These are phyloP conservation scores for Tholera decimalis DNA, from an alignment of 2,888 invertebrate species.

Conservation along the genomic window DNA sequence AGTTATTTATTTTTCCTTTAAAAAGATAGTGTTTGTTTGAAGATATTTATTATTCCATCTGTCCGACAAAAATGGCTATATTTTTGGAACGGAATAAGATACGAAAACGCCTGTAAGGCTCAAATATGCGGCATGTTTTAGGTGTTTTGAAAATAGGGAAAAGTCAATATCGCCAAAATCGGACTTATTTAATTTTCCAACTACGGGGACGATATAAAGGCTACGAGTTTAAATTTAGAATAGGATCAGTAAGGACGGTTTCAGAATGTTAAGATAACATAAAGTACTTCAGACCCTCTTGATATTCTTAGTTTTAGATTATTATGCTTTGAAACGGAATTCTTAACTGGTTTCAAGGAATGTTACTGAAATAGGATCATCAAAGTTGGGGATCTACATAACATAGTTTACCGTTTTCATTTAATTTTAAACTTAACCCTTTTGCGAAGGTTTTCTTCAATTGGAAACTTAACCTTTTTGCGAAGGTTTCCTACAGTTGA, in stretches of 20 bases:
- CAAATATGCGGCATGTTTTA: too few species aligned
- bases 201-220: conserved; percentile 8
- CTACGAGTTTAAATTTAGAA: conserved; percentile 54
- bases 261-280: conserved; percentile 20
- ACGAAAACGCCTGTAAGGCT: too few species aligned
- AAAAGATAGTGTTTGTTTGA: too few species aligned
- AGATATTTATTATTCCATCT: too few species aligned
- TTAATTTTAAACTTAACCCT: conserved; percentile 1
- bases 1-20: too few species aligned
- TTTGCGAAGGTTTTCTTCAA: not conserved
- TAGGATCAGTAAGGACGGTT: conserved; percentile 19
- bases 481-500: not conserved
- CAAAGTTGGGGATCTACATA: not conserved
- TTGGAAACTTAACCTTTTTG: not conserved
- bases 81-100: too few species aligned
- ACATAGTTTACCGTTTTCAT: conserved; percentile 12
- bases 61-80: too few species aligned
- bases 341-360: conserved; percentile 12
- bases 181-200: too few species aligned
- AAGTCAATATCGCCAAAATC: too few species aligned
- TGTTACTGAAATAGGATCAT: not conserved
- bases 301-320: conserved; percentile 7
- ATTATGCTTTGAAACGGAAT: conserved; percentile 18
- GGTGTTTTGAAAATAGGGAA: too few species aligned
- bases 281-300: conserved; percentile 11